Base-by-base conservation (phyloP, 2,113 vertebrate species). In the Merops nubicus region DNA sequence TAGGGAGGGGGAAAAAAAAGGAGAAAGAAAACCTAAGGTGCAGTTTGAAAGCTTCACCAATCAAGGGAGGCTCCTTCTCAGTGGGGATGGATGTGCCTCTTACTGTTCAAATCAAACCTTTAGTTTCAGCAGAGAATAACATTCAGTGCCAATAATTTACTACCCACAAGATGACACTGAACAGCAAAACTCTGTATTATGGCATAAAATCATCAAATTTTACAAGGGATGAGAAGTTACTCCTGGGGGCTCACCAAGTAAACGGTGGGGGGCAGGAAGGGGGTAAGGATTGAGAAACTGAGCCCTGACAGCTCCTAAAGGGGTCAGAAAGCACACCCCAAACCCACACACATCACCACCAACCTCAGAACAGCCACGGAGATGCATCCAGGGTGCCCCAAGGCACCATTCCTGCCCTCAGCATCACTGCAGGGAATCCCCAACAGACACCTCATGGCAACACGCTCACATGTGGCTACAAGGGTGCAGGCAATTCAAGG, bases 231-330 rank as follows among this genome's bases (percentile, higher is more conserved):
- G 2, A 26, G 19, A 45, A 31, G 6, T 14, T 38, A 15, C 62
- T 59, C 28, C 23, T 38, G 60, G 53, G 21, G 31, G 21, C 4
- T 40, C 42, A 43, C 7, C 22, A 19, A 42, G 23, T 33, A 33
- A 78, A 10, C 1, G 1, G 6, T 4, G 4, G 21, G 21, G 11
- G 19, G 18, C 14, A 1, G 2, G 36, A 29, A 36, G 3, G 16
- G 10, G 10, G 6, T 59, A 48, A 68, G 56, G 11, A 10, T 3
- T 38, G 48, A 74, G 54, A 36, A 84, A 19, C 28, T 34, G 29
- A 63, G 17, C 12, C 9, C 33, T 38, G 23, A 2, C 19, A 31
- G 28, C 54, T 22, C 33, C 74, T 50, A 33, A 68, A 62, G 33
- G 16, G 20, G 34, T 26, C 25, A 34, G 31, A 73, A 48, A 21